Percentiles rank a stretch among this genome's conserved stretches.
Conservation (phyloP, 2,113 vertebrate species). For the Boleophthalmus pectinirostris region DNA sequence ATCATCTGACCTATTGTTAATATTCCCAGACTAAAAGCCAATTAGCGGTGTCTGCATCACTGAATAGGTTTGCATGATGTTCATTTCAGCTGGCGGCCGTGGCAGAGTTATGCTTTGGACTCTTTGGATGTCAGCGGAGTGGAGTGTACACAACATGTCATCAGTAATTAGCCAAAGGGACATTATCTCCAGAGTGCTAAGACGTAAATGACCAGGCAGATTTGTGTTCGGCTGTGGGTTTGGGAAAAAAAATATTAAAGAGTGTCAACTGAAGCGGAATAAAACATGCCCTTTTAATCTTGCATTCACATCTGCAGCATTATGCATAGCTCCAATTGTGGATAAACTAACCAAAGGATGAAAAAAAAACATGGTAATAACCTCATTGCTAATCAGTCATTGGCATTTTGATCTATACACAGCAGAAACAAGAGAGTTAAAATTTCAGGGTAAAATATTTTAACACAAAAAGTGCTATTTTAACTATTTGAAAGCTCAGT, state of each 20-base stretch:
- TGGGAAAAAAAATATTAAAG: neutral
- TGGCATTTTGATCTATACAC: too few species aligned
- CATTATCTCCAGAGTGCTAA: neutral
- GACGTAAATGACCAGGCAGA: neutral
- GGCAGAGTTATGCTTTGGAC: neutral
- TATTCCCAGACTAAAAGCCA: slow-evolving; percentile 18
- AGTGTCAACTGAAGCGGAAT: too few species aligned
- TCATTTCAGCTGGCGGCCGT: neutral
- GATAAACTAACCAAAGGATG: too few species aligned
- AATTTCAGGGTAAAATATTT: too few species aligned
- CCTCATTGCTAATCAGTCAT: too few species aligned
- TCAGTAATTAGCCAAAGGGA: neutral
- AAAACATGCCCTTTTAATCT: too few species aligned
- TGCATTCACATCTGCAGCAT: too few species aligned
- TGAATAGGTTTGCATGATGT: slow-evolving; percentile 9
- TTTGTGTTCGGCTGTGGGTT: neutral
- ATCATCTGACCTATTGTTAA: slow-evolving; percentile 19
- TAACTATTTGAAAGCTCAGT: too few species aligned
- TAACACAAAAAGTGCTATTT: too few species aligned
- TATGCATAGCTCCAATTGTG: too few species aligned
- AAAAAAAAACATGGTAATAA: too few species aligned
- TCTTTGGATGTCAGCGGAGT: neutral
- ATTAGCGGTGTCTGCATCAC: slow-evolving; percentile 9
- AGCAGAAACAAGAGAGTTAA: too few species aligned
- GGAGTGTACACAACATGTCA: neutral